phyloP scores from a whole-genome alignment of 1,140 invertebrate species.

The Homarus americanus region DNA sequence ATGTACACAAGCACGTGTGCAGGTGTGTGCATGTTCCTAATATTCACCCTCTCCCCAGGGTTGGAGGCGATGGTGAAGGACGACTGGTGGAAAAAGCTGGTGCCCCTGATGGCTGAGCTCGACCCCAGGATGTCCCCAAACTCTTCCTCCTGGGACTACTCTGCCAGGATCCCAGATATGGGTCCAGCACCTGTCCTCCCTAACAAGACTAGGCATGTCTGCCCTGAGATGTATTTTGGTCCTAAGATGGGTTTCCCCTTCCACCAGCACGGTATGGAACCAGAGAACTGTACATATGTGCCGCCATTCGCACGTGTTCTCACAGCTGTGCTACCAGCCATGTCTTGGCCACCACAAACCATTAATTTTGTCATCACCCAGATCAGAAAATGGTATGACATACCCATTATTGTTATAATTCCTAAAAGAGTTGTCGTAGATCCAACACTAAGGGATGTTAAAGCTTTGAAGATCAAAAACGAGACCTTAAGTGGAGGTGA shows the following conservation, averaged over 20 bases:
- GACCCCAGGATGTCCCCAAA: not conserved
- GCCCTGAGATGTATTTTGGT: slow-evolving; percentile 1
- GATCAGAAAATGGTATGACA: not conserved
- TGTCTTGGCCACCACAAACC: not conserved
- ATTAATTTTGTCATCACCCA: slow-evolving; percentile 8
- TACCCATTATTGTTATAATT: slow-evolving; percentile 1
- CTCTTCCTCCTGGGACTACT: not conserved
- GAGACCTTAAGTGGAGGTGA: not conserved
- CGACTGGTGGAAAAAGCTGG: not conserved
- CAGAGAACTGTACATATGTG: not conserved
- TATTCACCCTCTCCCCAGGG: not conserved
- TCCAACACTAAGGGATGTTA: not conserved
- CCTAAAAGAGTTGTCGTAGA: not conserved
- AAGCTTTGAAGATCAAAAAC: too few species aligned
- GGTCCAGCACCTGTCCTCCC: not conserved
- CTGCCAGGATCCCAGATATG: not conserved
- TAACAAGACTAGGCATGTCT: not conserved
- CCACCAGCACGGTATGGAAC: not conserved
- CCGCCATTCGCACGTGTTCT: not conserved
- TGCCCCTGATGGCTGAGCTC: not conserved
- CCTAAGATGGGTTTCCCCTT: not conserved
- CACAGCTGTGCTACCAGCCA: not conserved
- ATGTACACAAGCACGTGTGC: too few species aligned
- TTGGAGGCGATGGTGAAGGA: not conserved
- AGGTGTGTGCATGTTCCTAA: too few species aligned